Evolutionary conservation across 2,113 vertebrate species (phyloP), one percentile per base, ranked within the genome.

Genomic region (Phylloscopus trochiloides): DNA sequence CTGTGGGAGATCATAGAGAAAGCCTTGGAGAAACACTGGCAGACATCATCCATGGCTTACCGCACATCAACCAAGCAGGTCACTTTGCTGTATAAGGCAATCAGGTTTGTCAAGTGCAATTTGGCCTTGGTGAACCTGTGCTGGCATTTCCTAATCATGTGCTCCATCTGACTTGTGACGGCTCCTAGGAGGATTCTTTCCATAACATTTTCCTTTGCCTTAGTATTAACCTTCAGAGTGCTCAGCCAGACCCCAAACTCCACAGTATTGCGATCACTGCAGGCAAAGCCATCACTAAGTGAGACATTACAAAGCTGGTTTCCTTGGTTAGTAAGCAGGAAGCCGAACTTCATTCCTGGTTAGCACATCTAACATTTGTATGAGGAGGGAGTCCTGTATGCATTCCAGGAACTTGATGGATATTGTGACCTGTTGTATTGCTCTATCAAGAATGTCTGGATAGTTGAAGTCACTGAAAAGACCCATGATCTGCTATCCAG

Each of bases 51-150:
- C 72, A 58, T 3, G 4, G 36, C 45, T 17, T 26, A 32, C 36
- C 21, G 21, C 38, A n/a, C 32, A 21, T 32, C 54, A 68, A 5
- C 36, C 54, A 38, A 32, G 32, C 21, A 38, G 38, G 14, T 32
- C 14, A 22, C 26, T 51, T 26, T 4, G 7, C 32, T 0, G 0
- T 15, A 32, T 38, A 59, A 59, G 17, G 17, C 17, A 31, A 13
- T 38, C n/a, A 29, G 9, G 17, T 18, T 21, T 48, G 25, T 31
- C 48, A 50, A 55, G 24, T 14, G 29, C 34, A 21, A 7, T 26
- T 17, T 32, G 25, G 3, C 50, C 50, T 48, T 9, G 25, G 21
- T 79, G 42, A 79, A 55, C 3, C 9, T 0, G 0, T 10, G 17
- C 26, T 72, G 50, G 26, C 7, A 3, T 57, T 80, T 72, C 34